Evolutionary conservation across 2,888 invertebrate species (phyloP).

Genomic region (Punctoribates punctum): DNA sequence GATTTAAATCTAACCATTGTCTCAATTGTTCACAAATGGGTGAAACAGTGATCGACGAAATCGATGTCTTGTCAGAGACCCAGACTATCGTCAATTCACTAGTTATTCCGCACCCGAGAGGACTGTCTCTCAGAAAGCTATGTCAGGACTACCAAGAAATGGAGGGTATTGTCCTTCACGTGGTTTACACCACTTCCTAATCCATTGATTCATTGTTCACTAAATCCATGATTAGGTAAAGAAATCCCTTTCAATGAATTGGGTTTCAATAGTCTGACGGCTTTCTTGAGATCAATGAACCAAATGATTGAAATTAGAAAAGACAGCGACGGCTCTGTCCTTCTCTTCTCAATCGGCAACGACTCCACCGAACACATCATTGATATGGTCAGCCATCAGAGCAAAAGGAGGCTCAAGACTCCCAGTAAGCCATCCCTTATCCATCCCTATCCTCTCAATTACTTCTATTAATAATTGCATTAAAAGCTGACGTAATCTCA

Average conservation of each 20-base stretch:
- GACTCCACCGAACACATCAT: slow-evolving; percentile 8
- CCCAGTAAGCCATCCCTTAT: neutral
- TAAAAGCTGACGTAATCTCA: too few relatives aligned
- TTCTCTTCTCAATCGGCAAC: neutral
- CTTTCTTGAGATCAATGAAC: neutral
- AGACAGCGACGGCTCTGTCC: neutral
- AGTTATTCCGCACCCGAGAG: too few relatives aligned
- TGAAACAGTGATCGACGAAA: too few relatives aligned
- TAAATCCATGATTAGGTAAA: neutral
- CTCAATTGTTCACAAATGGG: too few relatives aligned
- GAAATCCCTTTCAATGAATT: neutral
- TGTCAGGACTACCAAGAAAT: too few relatives aligned
- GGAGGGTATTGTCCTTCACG: too few relatives aligned
- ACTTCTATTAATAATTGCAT: too few relatives aligned
- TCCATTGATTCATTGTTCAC: neutral
- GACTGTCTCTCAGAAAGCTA: too few relatives aligned
- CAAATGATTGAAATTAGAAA: neutral
- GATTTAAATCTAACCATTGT: too few relatives aligned
- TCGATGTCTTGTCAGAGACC: too few relatives aligned
- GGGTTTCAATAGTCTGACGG: neutral
- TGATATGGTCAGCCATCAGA: neutral
- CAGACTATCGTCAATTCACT: too few relatives aligned
- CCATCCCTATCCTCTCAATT: neutral
- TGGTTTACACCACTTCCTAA: too few relatives aligned
- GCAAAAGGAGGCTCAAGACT: neutral